Evolutionary conservation across 2,113 vertebrate species (phyloP), one percentile per base, ranked within the genome.

Genomic region (Rhineura floridana): DNA sequence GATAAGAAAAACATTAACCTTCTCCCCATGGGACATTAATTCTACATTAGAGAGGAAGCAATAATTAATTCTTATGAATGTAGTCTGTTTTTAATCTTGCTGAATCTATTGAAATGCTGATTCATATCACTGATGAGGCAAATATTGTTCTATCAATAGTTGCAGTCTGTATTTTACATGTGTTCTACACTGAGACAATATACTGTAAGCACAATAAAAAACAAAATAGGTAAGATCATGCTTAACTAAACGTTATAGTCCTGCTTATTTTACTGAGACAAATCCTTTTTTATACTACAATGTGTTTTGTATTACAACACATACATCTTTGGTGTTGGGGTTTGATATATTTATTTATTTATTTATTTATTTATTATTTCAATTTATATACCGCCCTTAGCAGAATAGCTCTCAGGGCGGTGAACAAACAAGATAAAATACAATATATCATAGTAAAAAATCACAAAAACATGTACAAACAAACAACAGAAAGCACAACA

Each of bases 1-100:
- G 23, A 50, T 62, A 84, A 70, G 63, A 72, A 84, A 83, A 86
- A 62, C 42, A 87, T 36, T 44, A 15, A 21, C 33, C 7, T 63
- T 21, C 50, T 44, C 30, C 50, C 0, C 1, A 7, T 80, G 84
- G 5, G 7, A 85, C 44, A 52, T n/a, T 86, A 28, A 79, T 2
- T 2, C 0, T 79, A 2, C 86, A 7, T 10, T 50, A 28, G 1
- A 0, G 10, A 81, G 33, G 1, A 87, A 75, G 1, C 50, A 15
- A 59, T 33, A 70, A 55, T 75, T 62, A 70, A 46, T n/a, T 88
- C 75, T 48, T 42, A 44, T 44, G 65, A 79, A 17, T 52, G 30
- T 59, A 48, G 48, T 87, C 65, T 87, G 65, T 70, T 81, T 28
- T 79, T 59, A 70, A 87, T 80, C 75, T 86, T 50, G 69, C 85